Percentiles rank a stretch among this genome's conserved stretches.
Evolutionary conservation across 2,888 invertebrate species (phyloP).

Genomic region (Eupithecia dodoneata): DNA sequence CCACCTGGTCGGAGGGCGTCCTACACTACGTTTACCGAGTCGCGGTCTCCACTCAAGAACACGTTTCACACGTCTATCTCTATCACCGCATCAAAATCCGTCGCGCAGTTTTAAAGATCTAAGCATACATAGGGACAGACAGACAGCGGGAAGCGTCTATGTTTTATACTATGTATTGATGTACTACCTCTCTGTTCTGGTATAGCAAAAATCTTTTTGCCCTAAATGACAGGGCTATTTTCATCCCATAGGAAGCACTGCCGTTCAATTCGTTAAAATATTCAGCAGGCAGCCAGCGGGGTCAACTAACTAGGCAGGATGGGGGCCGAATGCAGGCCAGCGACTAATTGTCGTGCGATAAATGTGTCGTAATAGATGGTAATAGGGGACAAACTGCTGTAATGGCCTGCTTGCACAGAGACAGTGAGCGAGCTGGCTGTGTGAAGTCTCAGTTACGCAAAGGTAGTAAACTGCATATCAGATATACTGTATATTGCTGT

Average conservation of each 20-base stretch:
- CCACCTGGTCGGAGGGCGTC: too few relatives aligned
- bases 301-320: constrained; percentile 58
- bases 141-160: too few relatives aligned
- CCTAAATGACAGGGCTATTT: not conserved
- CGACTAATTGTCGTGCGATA: constrained; percentile 59
- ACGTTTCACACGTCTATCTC: too few relatives aligned
- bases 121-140: too few relatives aligned
- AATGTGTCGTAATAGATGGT: constrained; percentile 50
- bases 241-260: not conserved
- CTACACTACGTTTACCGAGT: too few relatives aligned
- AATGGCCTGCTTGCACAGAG: not conserved
- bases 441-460: not conserved
- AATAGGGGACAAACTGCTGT: constrained; percentile 23
- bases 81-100: too few relatives aligned
- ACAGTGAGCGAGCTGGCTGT: not conserved
- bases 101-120: too few relatives aligned
- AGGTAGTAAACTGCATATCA: not conserved
- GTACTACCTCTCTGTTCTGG: too few relatives aligned
- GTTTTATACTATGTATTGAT: too few relatives aligned
- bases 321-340: constrained; percentile 49
- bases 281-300: constrained; percentile 43
- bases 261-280: constrained; percentile 31
- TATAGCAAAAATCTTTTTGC: too few relatives aligned
- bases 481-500: too few relatives aligned
- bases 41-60: too few relatives aligned